A percentile compares a stretch with the other conserved stretches of the same genome.
Conservation (phyloP, 2,888 invertebrate species). For the Lithophane ornitopus region DNA sequence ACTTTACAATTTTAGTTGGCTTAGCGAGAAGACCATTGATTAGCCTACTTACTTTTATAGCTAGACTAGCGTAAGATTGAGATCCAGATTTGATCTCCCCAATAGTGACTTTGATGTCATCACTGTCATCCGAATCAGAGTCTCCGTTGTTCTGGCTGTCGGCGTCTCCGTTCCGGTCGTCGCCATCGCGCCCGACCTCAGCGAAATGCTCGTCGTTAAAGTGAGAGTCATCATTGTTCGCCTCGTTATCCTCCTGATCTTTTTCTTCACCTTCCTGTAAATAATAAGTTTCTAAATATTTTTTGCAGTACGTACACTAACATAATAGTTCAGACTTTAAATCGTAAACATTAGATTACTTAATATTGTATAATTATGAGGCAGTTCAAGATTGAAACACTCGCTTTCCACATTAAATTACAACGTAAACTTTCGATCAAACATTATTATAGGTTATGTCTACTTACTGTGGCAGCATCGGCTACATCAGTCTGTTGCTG, state of each 20-base stretch:
- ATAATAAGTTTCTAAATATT: not conserved
- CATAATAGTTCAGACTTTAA: not conserved
- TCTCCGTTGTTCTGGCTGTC: constrained; percentile 91
- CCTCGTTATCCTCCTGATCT: constrained; percentile 86
- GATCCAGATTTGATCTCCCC: constrained; percentile 96
- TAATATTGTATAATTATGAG: not conserved
- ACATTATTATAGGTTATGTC: constrained; percentile 63
- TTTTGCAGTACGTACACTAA: not conserved
- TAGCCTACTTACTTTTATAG: constrained; percentile 91
- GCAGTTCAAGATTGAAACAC: not conserved
- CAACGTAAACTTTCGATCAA: constrained; percentile 32
- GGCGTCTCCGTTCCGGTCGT: constrained; percentile 84
- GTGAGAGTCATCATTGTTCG: constrained; percentile 87
- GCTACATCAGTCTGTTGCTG: constrained; percentile 62
- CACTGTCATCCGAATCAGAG: constrained; percentile 93
- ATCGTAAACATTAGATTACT: not conserved
- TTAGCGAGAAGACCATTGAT: not conserved
- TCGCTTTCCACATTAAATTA: not conserved
- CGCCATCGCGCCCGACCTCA: constrained; percentile 83
- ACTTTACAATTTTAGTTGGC: not conserved
- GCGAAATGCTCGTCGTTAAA: constrained; percentile 88
- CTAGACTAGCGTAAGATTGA: constrained; percentile 93
- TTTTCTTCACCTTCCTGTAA: constrained; percentile 84
- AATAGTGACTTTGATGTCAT: constrained; percentile 98
- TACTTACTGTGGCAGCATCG: constrained; percentile 63